Percentiles rank a stretch among this genome's conserved stretches.
phyloP scores from a whole-genome alignment of 2,888 invertebrate species.

The Rhingia campestris region DNA sequence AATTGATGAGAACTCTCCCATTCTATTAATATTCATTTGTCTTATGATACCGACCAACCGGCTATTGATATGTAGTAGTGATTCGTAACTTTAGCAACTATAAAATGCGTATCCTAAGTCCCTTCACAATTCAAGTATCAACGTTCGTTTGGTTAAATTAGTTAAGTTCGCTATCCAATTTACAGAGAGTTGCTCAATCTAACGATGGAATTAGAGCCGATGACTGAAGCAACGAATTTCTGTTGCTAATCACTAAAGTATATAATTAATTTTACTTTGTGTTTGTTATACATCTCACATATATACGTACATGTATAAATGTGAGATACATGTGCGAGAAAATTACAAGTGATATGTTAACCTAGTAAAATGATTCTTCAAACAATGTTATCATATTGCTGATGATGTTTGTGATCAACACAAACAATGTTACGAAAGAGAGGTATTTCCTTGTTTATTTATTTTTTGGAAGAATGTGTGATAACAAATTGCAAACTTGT shows the following conservation, averaged over 20 bases:
- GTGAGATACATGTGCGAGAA: not conserved
- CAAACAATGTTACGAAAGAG: conserved; percentile 1
- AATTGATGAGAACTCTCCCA: conserved; percentile 64
- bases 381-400: conserved; percentile 35
- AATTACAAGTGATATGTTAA: conserved; percentile 45
- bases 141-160: conserved; percentile 30
- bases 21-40: conserved; percentile 68
- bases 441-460: conserved; percentile 31
- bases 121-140: conserved; percentile 2
- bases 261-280: conserved; percentile 61
- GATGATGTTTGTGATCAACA: conserved; percentile 6
- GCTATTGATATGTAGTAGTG: not conserved
- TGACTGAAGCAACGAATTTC: conserved; percentile 15
- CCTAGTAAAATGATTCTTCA: conserved; percentile 33
- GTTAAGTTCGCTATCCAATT: conserved; percentile 21
- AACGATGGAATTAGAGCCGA: conserved; percentile 34
- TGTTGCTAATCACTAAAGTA: conserved; percentile 48
- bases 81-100: not conserved
- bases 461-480: conserved; percentile 7
- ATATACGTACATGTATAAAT: not conserved
- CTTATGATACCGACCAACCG: conserved; percentile 52
- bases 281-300: conserved; percentile 20
- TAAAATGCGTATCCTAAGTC: conserved; percentile 3
- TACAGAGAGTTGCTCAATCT: not conserved
- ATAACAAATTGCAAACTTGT: conserved; percentile 32